Evolutionary conservation across 2,888 invertebrate genomes (phyloP), one percentile per base, ranked within the genome.

Genomic region (Papilio demoleus): DNA sequence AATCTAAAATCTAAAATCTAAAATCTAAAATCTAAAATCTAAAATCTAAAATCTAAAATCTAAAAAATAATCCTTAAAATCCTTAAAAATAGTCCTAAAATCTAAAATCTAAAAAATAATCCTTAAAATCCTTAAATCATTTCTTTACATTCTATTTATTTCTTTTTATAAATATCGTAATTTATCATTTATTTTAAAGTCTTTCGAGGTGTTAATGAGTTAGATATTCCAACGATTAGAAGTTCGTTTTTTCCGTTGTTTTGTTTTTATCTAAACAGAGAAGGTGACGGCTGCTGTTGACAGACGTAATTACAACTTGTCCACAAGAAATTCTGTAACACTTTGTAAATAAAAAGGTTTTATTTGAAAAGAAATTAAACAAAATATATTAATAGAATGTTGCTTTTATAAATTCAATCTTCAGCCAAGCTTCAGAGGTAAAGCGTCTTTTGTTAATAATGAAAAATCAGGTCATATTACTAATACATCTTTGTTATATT

Each of bases 261-360:
- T 53, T 17, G n/a, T 66, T 67, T 63, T 56, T 36, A 24, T 17
- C 47, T 45, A 19, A 60, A 60, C 34, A 6, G 27, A 24, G 14
- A 11, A 58, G 38, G 38, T 50, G 63, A 68, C 45, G 63, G 47
- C 24, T 59, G 58, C 45, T 38, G 47, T 64, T 58, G 68, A 64
- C 63, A 68, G 59, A 19, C 45, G 47, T 59, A 64, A 68, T 68
- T 68, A 64, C 64, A 24, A 59, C 59, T 59, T 68, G 64, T 68
- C 64, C 38, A 31, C 59, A 64, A 47, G 58, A 58, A 22, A 40
- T 45, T 63, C 47, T 34, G 56, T 45, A 38, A 22, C 4, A 45
- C 19, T 42, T 58, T n/a, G 27, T 60, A 12, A 47, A 36, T 59
- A 3, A 17, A 47, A 47, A n/a, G 14, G 3, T 5, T 53, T 24